Evolutionary conservation across 2,888 invertebrate species (phyloP).

Genomic region (Ptychoptera contaminata): DNA sequence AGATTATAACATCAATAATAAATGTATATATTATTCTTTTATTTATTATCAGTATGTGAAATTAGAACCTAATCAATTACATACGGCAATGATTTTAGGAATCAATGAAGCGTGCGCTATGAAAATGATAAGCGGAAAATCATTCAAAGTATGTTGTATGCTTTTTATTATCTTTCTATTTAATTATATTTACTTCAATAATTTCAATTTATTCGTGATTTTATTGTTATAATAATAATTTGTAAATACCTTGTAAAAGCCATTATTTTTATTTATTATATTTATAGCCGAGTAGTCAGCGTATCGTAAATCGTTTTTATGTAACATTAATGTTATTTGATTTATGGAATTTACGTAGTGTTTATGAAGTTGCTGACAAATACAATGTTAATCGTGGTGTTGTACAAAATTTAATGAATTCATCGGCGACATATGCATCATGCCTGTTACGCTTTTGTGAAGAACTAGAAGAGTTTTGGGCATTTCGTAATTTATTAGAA

Average conservation of each 20-base stretch:
- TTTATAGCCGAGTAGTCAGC: slow-evolving; percentile 40
- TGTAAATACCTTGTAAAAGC: not conserved
- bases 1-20: not conserved
- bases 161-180: slow-evolving; percentile 6
- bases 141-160: slow-evolving; percentile 34
- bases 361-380: slow-evolving; percentile 53
- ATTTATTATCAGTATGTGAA: slow-evolving; percentile 27
- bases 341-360: slow-evolving; percentile 49
- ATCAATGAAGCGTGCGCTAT: slow-evolving; percentile 59
- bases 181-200: not conserved
- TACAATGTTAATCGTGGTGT: slow-evolving; percentile 60
- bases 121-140: slow-evolving; percentile 49
- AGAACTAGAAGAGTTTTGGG: slow-evolving; percentile 67
- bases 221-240: slow-evolving; percentile 3
- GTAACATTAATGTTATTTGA: slow-evolving; percentile 72
- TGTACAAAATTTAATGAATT: slow-evolving; percentile 58
- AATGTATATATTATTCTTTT: not conserved
- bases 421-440: slow-evolving; percentile 55
- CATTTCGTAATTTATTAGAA: slow-evolving; percentile 57
- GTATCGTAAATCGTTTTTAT: slow-evolving; percentile 64
- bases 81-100: slow-evolving; percentile 58
- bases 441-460: slow-evolving; percentile 67
- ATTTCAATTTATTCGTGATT: not conserved
- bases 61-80: slow-evolving; percentile 45
- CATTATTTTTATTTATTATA: slow-evolving; percentile 10